phyloP scores from a whole-genome alignment of 2,113 vertebrate genomes.

The Ptilonorhynchus violaceus region DNA sequence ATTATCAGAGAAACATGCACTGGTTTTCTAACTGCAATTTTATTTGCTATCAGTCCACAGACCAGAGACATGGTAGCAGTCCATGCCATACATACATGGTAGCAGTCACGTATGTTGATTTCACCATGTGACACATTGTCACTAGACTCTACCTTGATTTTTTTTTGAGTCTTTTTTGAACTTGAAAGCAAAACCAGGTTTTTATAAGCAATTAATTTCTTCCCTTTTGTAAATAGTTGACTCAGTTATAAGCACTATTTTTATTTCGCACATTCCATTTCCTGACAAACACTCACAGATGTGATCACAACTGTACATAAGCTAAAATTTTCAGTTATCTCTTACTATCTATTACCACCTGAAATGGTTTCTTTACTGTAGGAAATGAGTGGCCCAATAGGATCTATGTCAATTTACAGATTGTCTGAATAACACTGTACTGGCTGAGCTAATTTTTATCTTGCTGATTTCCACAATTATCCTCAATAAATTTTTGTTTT shows the following conservation, averaged over 20 bases:
- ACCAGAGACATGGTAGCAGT: neutral
- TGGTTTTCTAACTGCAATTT: conserved; percentile 43
- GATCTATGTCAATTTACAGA: neutral
- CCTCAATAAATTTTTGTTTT: neutral
- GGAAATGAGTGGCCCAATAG: neutral
- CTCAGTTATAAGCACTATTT: neutral
- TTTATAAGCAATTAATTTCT: neutral
- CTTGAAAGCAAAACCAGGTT: neutral
- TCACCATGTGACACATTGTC: neutral
- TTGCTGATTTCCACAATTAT: neutral
- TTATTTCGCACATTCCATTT: neutral
- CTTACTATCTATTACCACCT: neutral
- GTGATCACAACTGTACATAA: neutral
- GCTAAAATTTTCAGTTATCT: neutral
- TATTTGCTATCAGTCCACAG: conserved; percentile 56
- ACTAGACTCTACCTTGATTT: neutral
- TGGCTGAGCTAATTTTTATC: neutral
- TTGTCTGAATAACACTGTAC: neutral
- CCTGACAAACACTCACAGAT: neutral
- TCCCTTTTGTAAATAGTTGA: neutral
- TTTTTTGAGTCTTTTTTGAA: neutral
- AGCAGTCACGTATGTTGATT: conserved; percentile 24
- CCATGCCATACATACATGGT: neutral
- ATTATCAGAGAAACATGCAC: conserved; percentile 33
- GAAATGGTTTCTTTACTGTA: neutral